Evolutionary conservation across 1,140 invertebrate species (phyloP).

Genomic region (Eubasilissa regina): DNA sequence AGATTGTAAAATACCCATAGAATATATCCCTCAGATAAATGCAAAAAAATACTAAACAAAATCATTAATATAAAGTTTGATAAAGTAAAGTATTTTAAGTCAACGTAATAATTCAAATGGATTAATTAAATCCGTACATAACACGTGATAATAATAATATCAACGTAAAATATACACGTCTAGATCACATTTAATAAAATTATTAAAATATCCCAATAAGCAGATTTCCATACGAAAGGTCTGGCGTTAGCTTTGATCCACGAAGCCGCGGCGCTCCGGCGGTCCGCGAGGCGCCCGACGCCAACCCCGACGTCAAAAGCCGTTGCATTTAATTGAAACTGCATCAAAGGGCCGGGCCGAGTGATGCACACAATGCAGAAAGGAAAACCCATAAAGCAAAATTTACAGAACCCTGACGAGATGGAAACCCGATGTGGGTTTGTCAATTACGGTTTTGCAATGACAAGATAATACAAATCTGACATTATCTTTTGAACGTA

Average conservation of each 20-base stretch:
- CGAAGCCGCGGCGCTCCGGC: not conserved
- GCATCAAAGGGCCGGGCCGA: conserved; percentile 5
- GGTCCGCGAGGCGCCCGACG: not conserved
- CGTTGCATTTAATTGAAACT: conserved; percentile 31
- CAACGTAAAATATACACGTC: no score
- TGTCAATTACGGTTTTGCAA: not conserved
- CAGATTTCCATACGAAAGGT: conserved; percentile 8
- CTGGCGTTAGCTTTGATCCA: not conserved
- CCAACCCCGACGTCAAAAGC: conserved; percentile 12
- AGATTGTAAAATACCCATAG: no score
- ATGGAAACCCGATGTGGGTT: conserved; percentile 5
- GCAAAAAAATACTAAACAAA: no score
- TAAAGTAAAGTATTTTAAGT: no score
- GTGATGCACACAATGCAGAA: conserved; percentile 1
- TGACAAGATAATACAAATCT: not conserved
- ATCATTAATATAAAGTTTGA: no score
- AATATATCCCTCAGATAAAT: no score
- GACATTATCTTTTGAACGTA: not conserved
- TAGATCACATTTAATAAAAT: no score
- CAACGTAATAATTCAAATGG: no score
- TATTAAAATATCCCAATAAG: not conserved
- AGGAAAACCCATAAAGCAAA: conserved; percentile 18
- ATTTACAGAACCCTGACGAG: not conserved
- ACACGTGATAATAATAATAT: no score
- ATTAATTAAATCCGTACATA: no score